Conservation (phyloP, 2,797 vertebrate genomes). For the Thalassophryne amazonica region DNA sequence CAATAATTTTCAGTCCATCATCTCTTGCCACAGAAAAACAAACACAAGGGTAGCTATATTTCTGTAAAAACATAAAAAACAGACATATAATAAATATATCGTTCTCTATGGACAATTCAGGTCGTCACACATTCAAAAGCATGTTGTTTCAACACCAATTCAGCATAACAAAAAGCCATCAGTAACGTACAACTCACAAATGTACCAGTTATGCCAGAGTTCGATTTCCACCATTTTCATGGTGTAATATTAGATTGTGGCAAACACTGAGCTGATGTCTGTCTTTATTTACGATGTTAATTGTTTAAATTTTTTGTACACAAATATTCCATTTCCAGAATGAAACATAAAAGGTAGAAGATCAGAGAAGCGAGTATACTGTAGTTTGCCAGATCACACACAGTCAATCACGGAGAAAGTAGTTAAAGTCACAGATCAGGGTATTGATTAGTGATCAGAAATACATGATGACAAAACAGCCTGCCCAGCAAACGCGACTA, state of each 20-base stretch:
- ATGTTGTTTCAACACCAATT: conserved; percentile 33
- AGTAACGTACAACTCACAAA: conserved; percentile 11
- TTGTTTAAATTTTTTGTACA: conserved; percentile 2
- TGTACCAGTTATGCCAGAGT: conserved; percentile 18
- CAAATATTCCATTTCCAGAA: conserved; percentile 7
- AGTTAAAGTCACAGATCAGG: conserved; percentile 15
- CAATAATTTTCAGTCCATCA: no score
- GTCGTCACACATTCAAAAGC: conserved; percentile 16
- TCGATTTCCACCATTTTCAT: conserved; percentile 34
- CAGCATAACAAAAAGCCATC: conserved; percentile 38
- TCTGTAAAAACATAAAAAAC: conserved; percentile 9
- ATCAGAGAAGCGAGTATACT: conserved; percentile 19
- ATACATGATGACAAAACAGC: conserved; percentile 32
- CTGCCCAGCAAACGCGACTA: no score
- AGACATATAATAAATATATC: conserved; percentile 23
- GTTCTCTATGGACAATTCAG: conserved; percentile 3
- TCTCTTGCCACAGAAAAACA: background rate
- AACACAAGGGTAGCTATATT: background rate
- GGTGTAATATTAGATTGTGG: conserved; percentile 23
- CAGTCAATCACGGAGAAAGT: conserved; percentile 37
- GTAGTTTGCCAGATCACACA: conserved; percentile 32
- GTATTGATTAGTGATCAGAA: conserved; percentile 30
- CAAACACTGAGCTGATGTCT: conserved; percentile 23
- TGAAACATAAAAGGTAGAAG: conserved; percentile 21
- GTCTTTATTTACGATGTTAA: conserved; percentile 19